phyloP scores from a whole-genome alignment of 2,888 invertebrate genomes.

The Prosapia bicincta region DNA sequence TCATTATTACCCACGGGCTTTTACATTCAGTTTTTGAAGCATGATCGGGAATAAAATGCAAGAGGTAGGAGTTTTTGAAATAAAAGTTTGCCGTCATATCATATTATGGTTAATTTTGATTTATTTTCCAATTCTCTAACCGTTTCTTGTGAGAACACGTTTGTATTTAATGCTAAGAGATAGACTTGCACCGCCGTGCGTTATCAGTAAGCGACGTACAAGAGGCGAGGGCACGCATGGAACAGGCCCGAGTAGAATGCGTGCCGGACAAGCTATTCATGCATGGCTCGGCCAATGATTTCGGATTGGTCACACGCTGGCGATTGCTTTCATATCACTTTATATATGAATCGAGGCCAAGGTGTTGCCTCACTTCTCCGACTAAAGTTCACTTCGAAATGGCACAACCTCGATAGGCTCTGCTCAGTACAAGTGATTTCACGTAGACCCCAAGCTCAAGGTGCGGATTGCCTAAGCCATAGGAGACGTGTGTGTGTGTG shows the following conservation, averaged over 20 bases:
- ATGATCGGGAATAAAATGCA: no score
- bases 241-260: not conserved
- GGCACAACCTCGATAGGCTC: not conserved
- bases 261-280: not conserved
- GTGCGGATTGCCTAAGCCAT: not conserved
- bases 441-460: not conserved
- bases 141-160: no score
- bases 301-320: not conserved
- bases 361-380: not conserved
- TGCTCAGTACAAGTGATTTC: not conserved
- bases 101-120: no score
- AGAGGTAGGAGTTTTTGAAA: no score
- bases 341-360: not conserved
- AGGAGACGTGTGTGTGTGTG: no score
- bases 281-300: not conserved
- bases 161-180: no score
- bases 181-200: no score
- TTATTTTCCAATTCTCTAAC: no score
- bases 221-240: not conserved
- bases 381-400: not conserved
- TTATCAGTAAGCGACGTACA: not conserved
- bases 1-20: no score
- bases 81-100: no score
- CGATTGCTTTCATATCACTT: slow-evolving; percentile 2
- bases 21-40: no score